Evolutionary conservation across 2,797 vertebrate species (phyloP), one percentile per base, ranked within the genome.

Genomic region (Steatocranus sp.): DNA sequence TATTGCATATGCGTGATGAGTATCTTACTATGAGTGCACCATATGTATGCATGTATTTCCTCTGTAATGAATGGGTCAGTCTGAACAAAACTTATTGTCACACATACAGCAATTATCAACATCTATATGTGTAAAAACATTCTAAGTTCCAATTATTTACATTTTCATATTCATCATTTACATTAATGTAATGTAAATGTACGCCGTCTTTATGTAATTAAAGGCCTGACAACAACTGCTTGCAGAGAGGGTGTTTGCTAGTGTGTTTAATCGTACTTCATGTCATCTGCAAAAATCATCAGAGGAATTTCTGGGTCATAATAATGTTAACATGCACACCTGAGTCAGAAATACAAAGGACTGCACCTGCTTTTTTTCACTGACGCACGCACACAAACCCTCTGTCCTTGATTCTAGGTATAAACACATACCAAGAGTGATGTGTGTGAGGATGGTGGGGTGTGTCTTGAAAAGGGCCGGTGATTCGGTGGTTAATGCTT

Each of bases 301-400:
- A 48, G 38, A 66, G 30, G 23, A 32, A 41, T 85, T 85, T 86
- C 50, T 80, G 80, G 75, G 85, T 82, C 75, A 48, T 63, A 46
- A 78, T 83, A 38, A 38, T 9, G 73, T 84, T 76, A 87, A 79
- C 48, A 75, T 2, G 11, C 73, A 85, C 79, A 87, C 84, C 83
- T 85, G 80, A 76, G 49, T 73, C 78, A 75, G 56, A 79, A 36
- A 74, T 58, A 41, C 18, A 53, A 58, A 58, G 2, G 36, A 73
- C 43, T 75, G 46, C 88, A 91, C 81, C 79, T 86, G 87, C 76
- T 58, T 49, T 61, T 61, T 11, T 7, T 41, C 46, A 6, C 36
- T 38, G 11, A 41, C 50, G 20, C 49, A 23, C 34, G 6, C 12
- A 11, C 11, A 11, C 12, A 61, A 17, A 53, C 68, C 9, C 4